Conservation (phyloP, 2,113 vertebrate genomes). For the Agapornis roseicollis region DNA sequence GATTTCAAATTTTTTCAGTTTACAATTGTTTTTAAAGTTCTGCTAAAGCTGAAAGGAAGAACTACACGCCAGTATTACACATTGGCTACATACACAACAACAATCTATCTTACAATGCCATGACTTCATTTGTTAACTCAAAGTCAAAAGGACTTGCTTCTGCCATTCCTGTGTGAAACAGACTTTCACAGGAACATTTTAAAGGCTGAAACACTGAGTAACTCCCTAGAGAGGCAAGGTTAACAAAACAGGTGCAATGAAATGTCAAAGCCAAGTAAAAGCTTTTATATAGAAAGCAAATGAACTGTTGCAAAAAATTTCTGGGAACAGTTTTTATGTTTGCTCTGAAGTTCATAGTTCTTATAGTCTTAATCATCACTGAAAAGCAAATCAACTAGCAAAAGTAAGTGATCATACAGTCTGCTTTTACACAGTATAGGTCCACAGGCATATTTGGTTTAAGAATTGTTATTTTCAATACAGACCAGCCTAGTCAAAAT, state of each 20-base stretch:
- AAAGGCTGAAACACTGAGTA: neutral
- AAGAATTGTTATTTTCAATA: neutral
- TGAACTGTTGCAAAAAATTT: neutral
- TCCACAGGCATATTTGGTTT: neutral
- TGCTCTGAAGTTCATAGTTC: neutral
- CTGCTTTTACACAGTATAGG: neutral
- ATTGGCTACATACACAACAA: neutral
- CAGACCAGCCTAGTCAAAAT: neutral
- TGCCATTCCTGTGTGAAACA: neutral
- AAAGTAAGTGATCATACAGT: neutral
- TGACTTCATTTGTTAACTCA: neutral
- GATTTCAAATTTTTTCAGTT: neutral
- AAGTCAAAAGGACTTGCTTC: neutral
- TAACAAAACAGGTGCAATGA: conserved; percentile 19
- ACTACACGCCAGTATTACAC: neutral
- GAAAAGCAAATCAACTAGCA: neutral
- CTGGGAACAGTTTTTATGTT: neutral
- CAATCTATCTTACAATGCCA: neutral
- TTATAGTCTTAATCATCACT: neutral
- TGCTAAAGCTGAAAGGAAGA: neutral
- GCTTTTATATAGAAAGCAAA: neutral
- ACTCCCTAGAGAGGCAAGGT: conserved; percentile 1
- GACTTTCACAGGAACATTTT: neutral
- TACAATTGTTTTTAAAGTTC: neutral
- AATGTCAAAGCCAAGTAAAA: conserved; percentile 21